Evolutionary conservation across 2,113 vertebrate species (phyloP), one percentile per base, ranked within the genome.

Genomic region (Candoia aspera): DNA sequence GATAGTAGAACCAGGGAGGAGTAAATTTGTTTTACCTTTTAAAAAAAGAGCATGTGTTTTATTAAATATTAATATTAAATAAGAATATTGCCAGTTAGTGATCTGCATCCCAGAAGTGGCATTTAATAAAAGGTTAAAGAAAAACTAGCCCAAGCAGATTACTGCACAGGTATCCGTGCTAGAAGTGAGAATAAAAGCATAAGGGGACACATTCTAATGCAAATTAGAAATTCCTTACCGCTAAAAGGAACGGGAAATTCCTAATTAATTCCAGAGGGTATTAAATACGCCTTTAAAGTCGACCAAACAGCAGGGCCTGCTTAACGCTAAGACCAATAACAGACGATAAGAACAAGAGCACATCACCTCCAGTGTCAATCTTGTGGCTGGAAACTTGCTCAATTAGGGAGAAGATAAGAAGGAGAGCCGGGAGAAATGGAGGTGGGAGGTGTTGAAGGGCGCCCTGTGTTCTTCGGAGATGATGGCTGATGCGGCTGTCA

Each of bases 391-490:
- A 95, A 96, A 94, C 93, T 95, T 97, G 95, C 96, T 96, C 96
- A 93, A 97, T 95, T 96, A 95, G 95, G 92, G 62, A 86, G 90
- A 95, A 92, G 94, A 96, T 97, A 92, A 96, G 94, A 96, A 89
- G 95, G 95, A 96, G 95, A 95, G 96, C 84, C 29, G 93, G 90
- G 94, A 95, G 95, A 94, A 96, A 96, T 95, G 92, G 95, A 93
- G 57, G 94, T 95, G 91, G 97, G 97, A 93, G 97, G 97, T 95
- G 95, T 96, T 96, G 96, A 95, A 91, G 60, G 96, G 96, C 97
- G 97, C 98, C 96, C 59, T 96, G 79, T 98, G 97, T 98, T 98
- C 98, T 97, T 97, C 97, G 95, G 94, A 97, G 97, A 96, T 96
- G 94, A 94, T 97, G 94, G 94, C 96, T 97, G 95, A 95, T 94